Evolutionary conservation across 2,888 invertebrate genomes (phyloP).

Genomic region (Digitonthophagus gazella): DNA sequence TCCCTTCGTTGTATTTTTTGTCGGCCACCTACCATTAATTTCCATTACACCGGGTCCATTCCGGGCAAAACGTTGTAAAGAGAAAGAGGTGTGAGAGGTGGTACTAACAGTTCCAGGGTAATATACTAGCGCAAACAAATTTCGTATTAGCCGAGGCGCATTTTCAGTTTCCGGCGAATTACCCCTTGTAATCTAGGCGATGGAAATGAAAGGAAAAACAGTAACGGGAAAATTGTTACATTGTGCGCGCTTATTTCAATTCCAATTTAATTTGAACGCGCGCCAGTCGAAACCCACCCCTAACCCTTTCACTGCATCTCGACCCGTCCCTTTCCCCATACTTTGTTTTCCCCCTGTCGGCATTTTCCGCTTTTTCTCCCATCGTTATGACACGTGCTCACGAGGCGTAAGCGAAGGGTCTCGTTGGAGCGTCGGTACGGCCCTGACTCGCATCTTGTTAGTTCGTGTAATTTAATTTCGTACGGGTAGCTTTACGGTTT

Average conservation of each 20-base stretch:
- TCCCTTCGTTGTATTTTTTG: background rate
- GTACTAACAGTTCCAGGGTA: background rate
- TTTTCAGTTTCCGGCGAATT: background rate
- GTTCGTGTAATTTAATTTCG: constrained; percentile 42
- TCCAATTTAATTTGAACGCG: background rate
- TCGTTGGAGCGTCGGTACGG: background rate
- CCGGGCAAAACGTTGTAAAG: background rate
- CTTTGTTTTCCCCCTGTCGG: background rate
- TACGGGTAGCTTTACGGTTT: constrained; percentile 41
- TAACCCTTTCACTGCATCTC: background rate
- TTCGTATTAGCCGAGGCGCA: background rate
- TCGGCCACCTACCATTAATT: background rate
- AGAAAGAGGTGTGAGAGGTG: background rate
- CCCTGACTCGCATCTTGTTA: constrained; percentile 34
- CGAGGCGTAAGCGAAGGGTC: background rate
- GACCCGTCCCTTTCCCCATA: background rate
- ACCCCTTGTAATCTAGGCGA: background rate
- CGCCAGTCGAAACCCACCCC: background rate
- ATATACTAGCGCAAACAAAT: background rate
- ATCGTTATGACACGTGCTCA: background rate
- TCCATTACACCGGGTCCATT: background rate
- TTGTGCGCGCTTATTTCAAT: background rate
- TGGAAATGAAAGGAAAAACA: background rate
- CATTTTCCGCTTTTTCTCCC: background rate
- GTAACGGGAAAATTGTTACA: background rate